These are phyloP conservation scores for Epinephelus coioides DNA, from an alignment of 2,797 vertebrate species.

Conservation along the genomic window DNA sequence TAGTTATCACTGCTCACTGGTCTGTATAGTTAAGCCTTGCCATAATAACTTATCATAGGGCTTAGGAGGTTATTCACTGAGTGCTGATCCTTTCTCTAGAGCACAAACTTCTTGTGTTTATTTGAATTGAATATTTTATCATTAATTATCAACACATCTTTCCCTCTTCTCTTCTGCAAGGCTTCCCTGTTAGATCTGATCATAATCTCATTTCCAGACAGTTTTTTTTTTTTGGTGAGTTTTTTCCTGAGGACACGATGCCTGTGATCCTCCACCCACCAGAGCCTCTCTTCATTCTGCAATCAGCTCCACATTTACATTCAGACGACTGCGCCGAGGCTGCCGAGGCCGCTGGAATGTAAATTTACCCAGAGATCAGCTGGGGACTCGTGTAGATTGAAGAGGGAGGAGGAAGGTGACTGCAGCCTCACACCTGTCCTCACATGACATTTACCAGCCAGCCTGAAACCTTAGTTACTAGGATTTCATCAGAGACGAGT, in stretches of 20 bases:
- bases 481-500: constrained; percentile 21
- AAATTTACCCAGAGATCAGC: constrained; percentile 51
- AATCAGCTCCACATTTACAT: constrained; percentile 61
- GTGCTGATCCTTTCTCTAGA: too few relatives aligned
- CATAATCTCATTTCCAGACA: too few relatives aligned
- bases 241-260: constrained; percentile 40
- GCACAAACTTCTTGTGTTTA: too few relatives aligned
- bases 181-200: background rate
- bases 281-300: constrained; percentile 20
- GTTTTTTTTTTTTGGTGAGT: background rate
- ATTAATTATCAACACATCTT: too few relatives aligned
- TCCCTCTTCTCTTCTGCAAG: background rate
- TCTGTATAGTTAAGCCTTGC: too few relatives aligned
- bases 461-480: background rate
- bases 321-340: constrained; percentile 22
- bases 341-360: constrained; percentile 27
- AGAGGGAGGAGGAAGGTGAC: constrained; percentile 6
- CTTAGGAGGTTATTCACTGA: too few relatives aligned
- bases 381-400: constrained; percentile 26
- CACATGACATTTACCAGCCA: constrained; percentile 41
- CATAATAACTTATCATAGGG: too few relatives aligned
- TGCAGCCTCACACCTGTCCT: constrained; percentile 47
- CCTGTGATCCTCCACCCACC: constrained; percentile 16
- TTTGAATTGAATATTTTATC: too few relatives aligned
- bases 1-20: too few relatives aligned